Evolutionary conservation across 1,140 invertebrate genomes (phyloP), one percentile per base, ranked within the genome.

Genomic region (Triops cancriformis): DNA sequence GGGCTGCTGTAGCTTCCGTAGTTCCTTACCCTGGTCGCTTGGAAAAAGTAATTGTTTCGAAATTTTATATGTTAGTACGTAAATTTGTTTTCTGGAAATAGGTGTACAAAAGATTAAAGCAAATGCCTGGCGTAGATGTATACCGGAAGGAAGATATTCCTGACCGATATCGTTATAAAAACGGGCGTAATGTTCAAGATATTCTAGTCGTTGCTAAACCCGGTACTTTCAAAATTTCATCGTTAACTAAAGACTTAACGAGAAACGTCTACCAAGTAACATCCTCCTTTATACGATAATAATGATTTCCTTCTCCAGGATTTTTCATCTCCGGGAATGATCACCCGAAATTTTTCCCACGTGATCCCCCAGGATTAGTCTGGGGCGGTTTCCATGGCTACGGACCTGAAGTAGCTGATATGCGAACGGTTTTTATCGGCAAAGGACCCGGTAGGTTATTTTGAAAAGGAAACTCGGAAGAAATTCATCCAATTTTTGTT

Each of bases 391-490:
- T 80, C 37, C 85, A 85, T 78, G 85, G 85, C 9, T 86, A 85
- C 75, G 80, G 82, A 74, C 80, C 82, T 18, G 79, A 82, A 45
- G 80, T 80, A 28, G 72, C 80, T 64, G 83, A 85, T 23, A 86
- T 86, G 85, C 80, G 83, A 77, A 82, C 82, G 0, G 84, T 85
- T 76, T 85, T 86, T 81, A 84, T 84, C 45, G 84, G 83, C 11
- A 83, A 81, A 79, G 85, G 85, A 74, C 84, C 84, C 78, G 84
- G 83, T 83, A 76, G 76, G 51, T 0, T n/a, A 7, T 75, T 76
- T 31, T 23, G 23, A 76, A 78, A 75, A 78, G 14, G 9, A 76
- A 28, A 74, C 64, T 3, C 2, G 26, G 12, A 74, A 74, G 12
- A 14, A 74, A 31, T 74, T 12, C 18, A 26, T 7, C 14, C 12